Base-by-base conservation (phyloP, 2,113 vertebrate genomes). In the Zosterops lateralis region DNA sequence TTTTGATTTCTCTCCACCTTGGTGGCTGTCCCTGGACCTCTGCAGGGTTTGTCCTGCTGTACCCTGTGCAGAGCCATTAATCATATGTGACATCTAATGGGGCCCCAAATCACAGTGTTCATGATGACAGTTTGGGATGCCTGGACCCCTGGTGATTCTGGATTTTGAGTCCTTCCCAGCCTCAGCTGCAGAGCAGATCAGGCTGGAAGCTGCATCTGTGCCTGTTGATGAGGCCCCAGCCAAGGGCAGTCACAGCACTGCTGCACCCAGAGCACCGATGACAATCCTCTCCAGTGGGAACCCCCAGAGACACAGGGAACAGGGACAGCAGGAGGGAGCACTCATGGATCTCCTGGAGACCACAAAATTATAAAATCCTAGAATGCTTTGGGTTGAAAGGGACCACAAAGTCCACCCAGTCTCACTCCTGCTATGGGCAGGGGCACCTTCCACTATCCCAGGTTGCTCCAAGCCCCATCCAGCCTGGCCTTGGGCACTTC, bases 1-100 rank as follows among this genome's bases (percentile, higher is more conserved):
- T 93, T 80, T 80, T 86, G 76, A 90, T 95, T 95, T 66, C 84
- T 84, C 67, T 92, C 91, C 76, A 73, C 86, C 38, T 80, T 66
- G 83, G 80, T 90, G 56, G 72, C 67, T 61, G 67, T 61, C 68
- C 44, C 58, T 50, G 68, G 72, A 57, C 64, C 58, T 83, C 40
- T 11, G n/a, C 84, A 80, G 67, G 2, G 0, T 45, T 62, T 67
- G 42, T 61, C 58, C 58, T 73, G 72, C 88, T 31, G 13, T 32
- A 42, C 0, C 4, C 90, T 50, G 5, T 24, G 78, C 21, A 5
- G 57, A 78, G 56, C 57, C 88, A 47, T 95, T 67, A 89, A 72
- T 66, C 50, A 74, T 3, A 8, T 66, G 10, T 42, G 90, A 62
- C 66, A 44, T 44, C 53, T 14, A 72, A 68, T 2, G 44, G 78